Conservation (phyloP, 2,888 invertebrate genomes). For the Margaritifera margaritifera region DNA sequence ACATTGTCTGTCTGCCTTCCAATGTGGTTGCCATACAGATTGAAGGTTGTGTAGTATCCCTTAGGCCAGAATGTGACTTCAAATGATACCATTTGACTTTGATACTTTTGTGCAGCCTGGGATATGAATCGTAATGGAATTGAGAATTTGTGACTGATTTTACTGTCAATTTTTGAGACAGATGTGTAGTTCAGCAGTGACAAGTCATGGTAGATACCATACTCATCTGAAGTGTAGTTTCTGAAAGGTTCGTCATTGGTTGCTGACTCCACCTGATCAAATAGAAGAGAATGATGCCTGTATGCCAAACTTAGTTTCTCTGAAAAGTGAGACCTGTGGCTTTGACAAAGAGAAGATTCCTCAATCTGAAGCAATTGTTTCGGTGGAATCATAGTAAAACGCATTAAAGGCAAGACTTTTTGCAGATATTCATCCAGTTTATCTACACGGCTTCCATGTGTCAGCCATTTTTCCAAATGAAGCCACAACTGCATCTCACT, state of each 20-base stretch:
- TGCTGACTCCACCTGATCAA: conserved; percentile 35
- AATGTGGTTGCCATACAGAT: conserved; percentile 60
- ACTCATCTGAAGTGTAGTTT: conserved; percentile 52
- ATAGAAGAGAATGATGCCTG: conserved; percentile 60
- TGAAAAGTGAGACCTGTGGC: conserved; percentile 42
- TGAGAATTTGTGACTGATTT: conserved; percentile 41
- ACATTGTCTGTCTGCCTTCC: conserved; percentile 55
- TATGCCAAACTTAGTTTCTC: conserved; percentile 55
- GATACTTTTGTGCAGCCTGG: conserved; percentile 14
- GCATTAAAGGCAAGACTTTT: conserved; percentile 50
- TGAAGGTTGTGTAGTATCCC: conserved; percentile 57
- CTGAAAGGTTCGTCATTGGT: conserved; percentile 44
- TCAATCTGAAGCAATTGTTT: conserved; percentile 56
- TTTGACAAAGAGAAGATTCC: conserved; percentile 43
- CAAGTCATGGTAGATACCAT: conserved; percentile 49
- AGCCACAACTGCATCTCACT: conserved; percentile 58
- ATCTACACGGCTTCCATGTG: conserved; percentile 41
- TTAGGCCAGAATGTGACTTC: conserved; percentile 56
- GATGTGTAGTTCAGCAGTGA: conserved; percentile 47
- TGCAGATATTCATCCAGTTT: conserved; percentile 43
- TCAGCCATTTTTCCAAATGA: conserved; percentile 55
- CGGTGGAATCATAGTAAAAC: conserved; percentile 62
- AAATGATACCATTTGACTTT: conserved; percentile 37
- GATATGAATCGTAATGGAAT: conserved; percentile 47
- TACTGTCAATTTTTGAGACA: conserved; percentile 60